Evolutionary conservation across 2,113 vertebrate species (phyloP), one percentile per base, ranked within the genome.

Genomic region (Leucopsar rothschildi): DNA sequence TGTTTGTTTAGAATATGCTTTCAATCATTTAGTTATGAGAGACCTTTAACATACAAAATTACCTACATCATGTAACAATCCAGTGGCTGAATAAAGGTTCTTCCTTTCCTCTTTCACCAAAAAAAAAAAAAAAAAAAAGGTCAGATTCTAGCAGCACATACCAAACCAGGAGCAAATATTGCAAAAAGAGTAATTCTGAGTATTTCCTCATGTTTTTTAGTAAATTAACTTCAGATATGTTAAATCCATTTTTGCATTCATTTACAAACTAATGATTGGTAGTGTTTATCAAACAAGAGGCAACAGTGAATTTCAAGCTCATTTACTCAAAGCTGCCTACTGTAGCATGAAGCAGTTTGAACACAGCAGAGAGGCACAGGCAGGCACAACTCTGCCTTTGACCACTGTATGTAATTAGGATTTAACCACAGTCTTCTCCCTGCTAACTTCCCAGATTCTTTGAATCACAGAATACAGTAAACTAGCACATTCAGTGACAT

Each of bases 401-500:
- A 73, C 42, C 35, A 45, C 55, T 35, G 5, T 2, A n/a, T 50
- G 71, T 27, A 90, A 93, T 69, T 70, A 59, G 18, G 27, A 76
- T 85, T 59, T 90, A 55, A 83, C 45, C 79, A 80, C 47, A 76
- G 49, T 10, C 66, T 79, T 79, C 57, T 61, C 42, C 35, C 28
- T 4, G 6, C 55, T 82, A 66, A 69, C 59, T 77, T 92, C 63
- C 55, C 61, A 88, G 82, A 82, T 77, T 73, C 59, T 93, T 69
- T 93, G 76, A 90, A 93, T 86, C 55, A 77, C 27, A 35, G 29
- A 53, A 72, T 88, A 93, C 76, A 72, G 82, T 72, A 92, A 93
- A 77, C 1, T 25, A 86, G n/a, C 61, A 77, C 5, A 57, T 80
- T 69, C 49, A 50, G 29, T 55, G 39, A 24, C 19, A 73, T 93